Conservation (phyloP, 53 echinoderm and acorn worm species). For the Luidia sarsii region DNA sequence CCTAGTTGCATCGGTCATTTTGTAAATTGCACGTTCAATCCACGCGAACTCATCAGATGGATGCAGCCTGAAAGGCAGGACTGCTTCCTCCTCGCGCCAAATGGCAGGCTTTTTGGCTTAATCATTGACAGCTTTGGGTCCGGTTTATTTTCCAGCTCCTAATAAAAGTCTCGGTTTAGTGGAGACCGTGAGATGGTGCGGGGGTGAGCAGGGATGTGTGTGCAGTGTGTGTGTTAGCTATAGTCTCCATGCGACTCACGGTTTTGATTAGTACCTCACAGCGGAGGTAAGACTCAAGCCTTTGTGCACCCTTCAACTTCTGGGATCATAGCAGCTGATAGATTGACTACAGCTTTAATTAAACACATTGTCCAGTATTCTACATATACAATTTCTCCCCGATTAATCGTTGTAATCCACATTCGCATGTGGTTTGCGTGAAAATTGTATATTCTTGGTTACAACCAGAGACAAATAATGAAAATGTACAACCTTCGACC, state of each 20-base stretch:
- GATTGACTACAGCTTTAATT: slow-evolving; percentile 47
- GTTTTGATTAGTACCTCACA: slow-evolving; percentile 34
- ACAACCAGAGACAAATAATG: not conserved
- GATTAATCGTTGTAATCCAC: slow-evolving; percentile 27
- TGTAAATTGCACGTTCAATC: slow-evolving; percentile 24
- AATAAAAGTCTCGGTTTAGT: not conserved
- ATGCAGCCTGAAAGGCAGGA: slow-evolving; percentile 6
- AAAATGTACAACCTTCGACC: not conserved
- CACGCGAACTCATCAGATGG: slow-evolving; percentile 17
- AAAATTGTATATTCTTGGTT: slow-evolving; percentile 11
- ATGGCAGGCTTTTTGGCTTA: slow-evolving; percentile 51
- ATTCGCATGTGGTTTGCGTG: not conserved
- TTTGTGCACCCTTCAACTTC: slow-evolving; percentile 36
- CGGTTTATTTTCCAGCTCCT: not conserved
- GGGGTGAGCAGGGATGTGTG: not conserved
- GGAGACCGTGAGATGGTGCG: not conserved
- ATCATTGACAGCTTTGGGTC: slow-evolving; percentile 40
- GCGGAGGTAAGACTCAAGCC: not conserved
- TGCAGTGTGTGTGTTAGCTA: too few species aligned
- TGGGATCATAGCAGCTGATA: slow-evolving; percentile 14
- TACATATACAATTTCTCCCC: slow-evolving; percentile 27
- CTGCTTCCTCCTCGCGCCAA: slow-evolving; percentile 42
- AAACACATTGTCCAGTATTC: slow-evolving; percentile 40
- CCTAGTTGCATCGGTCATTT: slow-evolving; percentile 9
- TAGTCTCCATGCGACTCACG: too few species aligned